These are phyloP conservation scores for Phaonia tiefii DNA, from an alignment of 2,888 invertebrate genomes.

Conservation along the genomic window DNA sequence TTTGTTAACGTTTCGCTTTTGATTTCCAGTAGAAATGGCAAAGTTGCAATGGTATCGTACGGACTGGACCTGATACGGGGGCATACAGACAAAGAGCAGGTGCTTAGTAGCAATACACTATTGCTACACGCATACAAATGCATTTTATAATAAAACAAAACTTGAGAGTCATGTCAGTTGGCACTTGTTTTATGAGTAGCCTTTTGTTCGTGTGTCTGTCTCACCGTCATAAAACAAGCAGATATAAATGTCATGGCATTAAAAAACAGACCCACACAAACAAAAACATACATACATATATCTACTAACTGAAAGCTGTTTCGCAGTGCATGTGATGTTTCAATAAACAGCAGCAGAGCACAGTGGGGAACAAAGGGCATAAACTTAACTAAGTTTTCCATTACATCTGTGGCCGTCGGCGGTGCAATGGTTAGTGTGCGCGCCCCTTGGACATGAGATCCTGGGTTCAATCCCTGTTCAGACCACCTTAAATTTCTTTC, in stretches of 20 bases:
- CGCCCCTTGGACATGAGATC: no score
- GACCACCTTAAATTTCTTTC: no score
- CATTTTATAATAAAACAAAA: not conserved
- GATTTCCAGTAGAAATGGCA: not conserved
- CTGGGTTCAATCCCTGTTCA: no score
- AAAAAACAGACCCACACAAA: not conserved
- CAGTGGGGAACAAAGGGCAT: no score
- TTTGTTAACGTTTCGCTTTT: no score
- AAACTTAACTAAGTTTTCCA: no score
- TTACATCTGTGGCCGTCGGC: no score
- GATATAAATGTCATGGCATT: not conserved
- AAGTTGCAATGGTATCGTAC: not conserved
- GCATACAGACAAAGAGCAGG: constrained; percentile 19
- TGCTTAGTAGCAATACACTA: not conserved
- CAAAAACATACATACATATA: not conserved
- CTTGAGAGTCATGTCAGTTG: not conserved
- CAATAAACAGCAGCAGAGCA: not conserved
- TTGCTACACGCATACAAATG: not conserved
- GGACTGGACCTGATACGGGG: not conserved
- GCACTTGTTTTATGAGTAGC: constrained; percentile 3
- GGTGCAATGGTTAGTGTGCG: no score
- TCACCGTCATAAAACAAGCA: not conserved
- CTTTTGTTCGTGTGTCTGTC: not conserved
- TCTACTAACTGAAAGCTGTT: not conserved
- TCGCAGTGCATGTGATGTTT: not conserved